Conservation (phyloP, 2,797 vertebrate species). For the Brachyrhaphis roseni region DNA sequence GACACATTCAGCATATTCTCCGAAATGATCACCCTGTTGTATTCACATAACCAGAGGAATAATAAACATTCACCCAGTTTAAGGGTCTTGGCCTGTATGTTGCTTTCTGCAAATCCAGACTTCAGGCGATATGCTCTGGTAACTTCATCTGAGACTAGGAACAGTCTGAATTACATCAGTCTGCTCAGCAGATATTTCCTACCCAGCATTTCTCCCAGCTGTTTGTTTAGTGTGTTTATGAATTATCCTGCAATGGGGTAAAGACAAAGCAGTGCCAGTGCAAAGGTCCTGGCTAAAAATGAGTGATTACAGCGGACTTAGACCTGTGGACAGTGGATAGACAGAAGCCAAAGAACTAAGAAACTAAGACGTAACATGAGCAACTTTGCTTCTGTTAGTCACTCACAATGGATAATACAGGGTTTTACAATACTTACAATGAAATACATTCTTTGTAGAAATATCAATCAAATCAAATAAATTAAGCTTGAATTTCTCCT, state of each 20-base stretch:
- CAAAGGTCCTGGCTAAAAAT: slow-evolving; percentile 68
- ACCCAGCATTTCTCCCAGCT: slow-evolving; percentile 19
- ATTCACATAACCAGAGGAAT: slow-evolving; percentile 9
- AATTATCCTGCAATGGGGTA: slow-evolving; percentile 2
- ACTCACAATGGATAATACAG: neutral
- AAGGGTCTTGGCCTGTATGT: slow-evolving; percentile 8
- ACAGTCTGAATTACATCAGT: slow-evolving; percentile 41
- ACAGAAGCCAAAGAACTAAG: slow-evolving; percentile 45
- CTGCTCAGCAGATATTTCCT: slow-evolving; percentile 36
- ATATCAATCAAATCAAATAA: neutral
- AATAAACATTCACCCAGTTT: slow-evolving; percentile 4
- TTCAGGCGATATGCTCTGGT: slow-evolving; percentile 40
- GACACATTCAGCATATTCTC: neutral
- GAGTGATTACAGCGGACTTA: slow-evolving; percentile 61
- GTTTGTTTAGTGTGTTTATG: slow-evolving; percentile 22
- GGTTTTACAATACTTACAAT: neutral
- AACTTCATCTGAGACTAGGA: slow-evolving; percentile 40
- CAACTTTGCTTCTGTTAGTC: neutral
- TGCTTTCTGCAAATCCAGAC: slow-evolving; percentile 46
- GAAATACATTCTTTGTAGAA: neutral
- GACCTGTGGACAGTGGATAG: slow-evolving; percentile 48
- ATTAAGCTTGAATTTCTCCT: neutral
- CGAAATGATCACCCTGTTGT: slow-evolving; percentile 2
- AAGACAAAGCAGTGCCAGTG: slow-evolving; percentile 45
- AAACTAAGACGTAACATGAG: neutral